Conservation (phyloP, 2,888 invertebrate genomes). For the Drosophila neutralis region DNA sequence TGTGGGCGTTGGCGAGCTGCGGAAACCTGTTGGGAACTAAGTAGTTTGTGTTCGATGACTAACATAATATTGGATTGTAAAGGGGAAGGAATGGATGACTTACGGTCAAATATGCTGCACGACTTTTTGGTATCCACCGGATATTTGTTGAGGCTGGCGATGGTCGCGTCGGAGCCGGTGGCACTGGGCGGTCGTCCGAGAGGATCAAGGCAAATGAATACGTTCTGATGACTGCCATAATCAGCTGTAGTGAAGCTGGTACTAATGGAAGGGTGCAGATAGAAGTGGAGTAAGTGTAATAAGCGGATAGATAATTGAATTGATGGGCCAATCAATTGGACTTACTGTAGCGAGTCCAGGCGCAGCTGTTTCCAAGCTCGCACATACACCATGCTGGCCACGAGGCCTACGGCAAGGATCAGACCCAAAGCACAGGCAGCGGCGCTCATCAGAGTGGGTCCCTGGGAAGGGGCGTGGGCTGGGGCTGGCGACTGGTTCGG, state of each 20-base stretch:
- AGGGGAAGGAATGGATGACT: slow-evolving; percentile 49
- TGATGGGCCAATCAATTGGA: slow-evolving; percentile 40
- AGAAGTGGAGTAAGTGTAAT: slow-evolving; percentile 4
- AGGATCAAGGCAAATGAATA: slow-evolving; percentile 90
- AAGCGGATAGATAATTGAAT: slow-evolving; percentile 39
- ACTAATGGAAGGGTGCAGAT: slow-evolving; percentile 83
- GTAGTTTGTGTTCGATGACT: slow-evolving; percentile 32
- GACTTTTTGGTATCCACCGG: slow-evolving; percentile 85
- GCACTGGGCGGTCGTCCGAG: slow-evolving; percentile 90
- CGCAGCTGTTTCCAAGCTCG: slow-evolving; percentile 84
- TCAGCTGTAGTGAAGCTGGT: slow-evolving; percentile 91
- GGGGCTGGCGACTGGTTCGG: slow-evolving; percentile 90
- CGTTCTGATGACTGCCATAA: slow-evolving; percentile 91
- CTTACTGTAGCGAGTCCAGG: slow-evolving; percentile 83
- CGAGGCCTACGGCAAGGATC: slow-evolving; percentile 80
- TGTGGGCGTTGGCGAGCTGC: slow-evolving; percentile 86
- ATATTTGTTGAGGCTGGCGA: slow-evolving; percentile 92
- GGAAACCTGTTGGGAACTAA: slow-evolving; percentile 78
- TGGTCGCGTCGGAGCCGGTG: slow-evolving; percentile 91
- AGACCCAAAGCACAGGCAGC: slow-evolving; percentile 90
- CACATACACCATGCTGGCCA: slow-evolving; percentile 84
- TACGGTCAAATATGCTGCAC: slow-evolving; percentile 84
- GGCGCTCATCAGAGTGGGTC: slow-evolving; percentile 91
- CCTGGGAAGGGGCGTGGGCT: slow-evolving; percentile 88
- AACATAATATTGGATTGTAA: neutral